Percentiles rank a stretch among this genome's conserved stretches.
phyloP scores from a whole-genome alignment of 2,113 vertebrate species.

The Indri indri region DNA sequence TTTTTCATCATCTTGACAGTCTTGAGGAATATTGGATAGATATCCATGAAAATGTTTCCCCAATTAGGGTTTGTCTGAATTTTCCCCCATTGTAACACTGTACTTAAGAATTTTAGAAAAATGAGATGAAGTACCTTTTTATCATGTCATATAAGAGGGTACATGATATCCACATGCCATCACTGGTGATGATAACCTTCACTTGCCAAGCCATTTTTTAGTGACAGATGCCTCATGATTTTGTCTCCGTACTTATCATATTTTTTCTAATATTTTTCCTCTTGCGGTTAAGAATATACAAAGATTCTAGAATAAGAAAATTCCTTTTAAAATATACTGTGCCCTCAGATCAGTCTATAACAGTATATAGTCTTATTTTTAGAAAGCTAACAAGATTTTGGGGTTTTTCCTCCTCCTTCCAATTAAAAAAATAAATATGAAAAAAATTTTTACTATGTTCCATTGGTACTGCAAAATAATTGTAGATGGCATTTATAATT shows the following conservation, averaged over 20 bases:
- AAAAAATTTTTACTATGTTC: neutral
- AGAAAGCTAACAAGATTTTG: neutral
- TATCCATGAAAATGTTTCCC: neutral
- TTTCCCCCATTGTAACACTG: neutral
- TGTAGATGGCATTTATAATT: neutral
- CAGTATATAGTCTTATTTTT: neutral
- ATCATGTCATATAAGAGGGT: neutral
- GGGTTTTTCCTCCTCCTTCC: neutral
- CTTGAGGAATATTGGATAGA: neutral
- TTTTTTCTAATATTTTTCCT: neutral
- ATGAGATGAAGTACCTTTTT: neutral
- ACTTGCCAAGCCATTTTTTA: neutral
- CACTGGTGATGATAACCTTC: neutral
- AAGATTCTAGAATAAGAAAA: neutral
- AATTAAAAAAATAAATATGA: neutral
- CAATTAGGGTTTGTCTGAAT: neutral
- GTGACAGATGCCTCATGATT: neutral
- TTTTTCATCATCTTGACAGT: neutral
- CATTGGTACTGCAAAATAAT: neutral
- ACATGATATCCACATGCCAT: neutral
- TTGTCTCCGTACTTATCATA: neutral
- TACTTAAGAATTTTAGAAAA: neutral
- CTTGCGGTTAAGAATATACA: neutral
- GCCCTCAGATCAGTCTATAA: neutral
- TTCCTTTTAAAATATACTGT: neutral